Base-by-base conservation (phyloP, 1,140 invertebrate species). In the Drosophila athabasca region DNA sequence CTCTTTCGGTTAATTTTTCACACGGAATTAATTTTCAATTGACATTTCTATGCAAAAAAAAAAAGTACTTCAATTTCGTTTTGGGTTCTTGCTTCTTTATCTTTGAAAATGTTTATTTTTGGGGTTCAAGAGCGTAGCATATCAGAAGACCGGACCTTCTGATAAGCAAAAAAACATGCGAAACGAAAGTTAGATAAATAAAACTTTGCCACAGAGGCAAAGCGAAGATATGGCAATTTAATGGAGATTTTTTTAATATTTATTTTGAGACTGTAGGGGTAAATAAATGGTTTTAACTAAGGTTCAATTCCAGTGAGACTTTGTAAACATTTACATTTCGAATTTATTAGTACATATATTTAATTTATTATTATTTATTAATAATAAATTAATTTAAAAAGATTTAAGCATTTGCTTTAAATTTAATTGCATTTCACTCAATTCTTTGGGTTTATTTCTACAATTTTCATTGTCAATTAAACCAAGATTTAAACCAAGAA, bases 21-120 rank as follows among this genome's bases (percentile, higher is more conserved):
- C 55, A 70, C 46, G 67, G 58, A 85, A 80, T 80, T 62, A 45
- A 76, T 62, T 72, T 76, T 60, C 51, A 78, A 79, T 49, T 79
- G 80, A 76, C 75, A 75, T 62, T 82, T 75, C 44, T 35, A 51
- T 29, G 53, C 26, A 31, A 65, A 49, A 35, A 72, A 44, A 19
- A 19, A 19, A 19, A 19, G 17, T 19, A 19, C 17, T 45, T 39
- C 8, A 2, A 45, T 29, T 78, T 45, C 26, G 24, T 71, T 61
- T 31, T 29, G 26, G 39, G 49, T 61, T 62, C 41, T 13, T 3
- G 31, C 17, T 62, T 58, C 8, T 68, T 55, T 15, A 35, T 67
- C 52, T 53, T 31, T 58, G 35, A 39, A 39, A 50, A 13, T 72
- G 61, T 72, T 74, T 81, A 55, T 81, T 82, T 79, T 59, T 61